Conservation (phyloP, 1,140 invertebrate species). For the Drosophila varians region DNA sequence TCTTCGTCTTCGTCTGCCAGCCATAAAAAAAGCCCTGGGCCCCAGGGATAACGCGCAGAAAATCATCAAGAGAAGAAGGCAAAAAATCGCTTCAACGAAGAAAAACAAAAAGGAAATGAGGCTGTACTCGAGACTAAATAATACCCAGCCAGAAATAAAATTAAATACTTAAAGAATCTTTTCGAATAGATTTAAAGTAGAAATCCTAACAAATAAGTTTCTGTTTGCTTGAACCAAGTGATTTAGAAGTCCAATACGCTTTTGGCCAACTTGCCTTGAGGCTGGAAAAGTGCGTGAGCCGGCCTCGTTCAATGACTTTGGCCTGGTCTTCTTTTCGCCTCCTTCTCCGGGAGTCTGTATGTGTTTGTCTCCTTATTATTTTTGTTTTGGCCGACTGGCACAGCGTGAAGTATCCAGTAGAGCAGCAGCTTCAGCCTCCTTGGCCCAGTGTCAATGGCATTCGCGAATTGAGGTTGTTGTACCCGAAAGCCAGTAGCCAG, state of each 20-base stretch:
- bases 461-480: conserved; percentile 67
- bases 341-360: conserved; percentile 4
- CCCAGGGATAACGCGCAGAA: background rate
- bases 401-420: conserved; percentile 24
- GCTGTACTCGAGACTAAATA: conserved; percentile 5
- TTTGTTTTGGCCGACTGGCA: conserved; percentile 44
- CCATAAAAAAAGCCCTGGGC: conserved; percentile 61
- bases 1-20: conserved; percentile 46
- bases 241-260: conserved; percentile 1
- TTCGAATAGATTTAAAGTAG: too few relatives aligned
- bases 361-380: conserved; percentile 33
- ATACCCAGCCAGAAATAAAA: conserved; percentile 5
- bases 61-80: too few relatives aligned
- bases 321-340: conserved; percentile 5
- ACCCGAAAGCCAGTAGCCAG: conserved; percentile 19
- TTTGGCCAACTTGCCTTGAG: background rate
- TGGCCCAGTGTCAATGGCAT: conserved; percentile 71
- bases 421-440: conserved; percentile 30
- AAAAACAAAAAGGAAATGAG: conserved; percentile 35
- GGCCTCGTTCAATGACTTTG: conserved; percentile 63
- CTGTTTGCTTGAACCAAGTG: background rate
- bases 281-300: conserved; percentile 61
- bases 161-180: too few relatives aligned
- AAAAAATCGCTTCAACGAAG: conserved; percentile 8
- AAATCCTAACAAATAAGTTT: background rate